phyloP scores from a whole-genome alignment of 2,797 vertebrate genomes.

The Sphenopsis melanotis region DNA sequence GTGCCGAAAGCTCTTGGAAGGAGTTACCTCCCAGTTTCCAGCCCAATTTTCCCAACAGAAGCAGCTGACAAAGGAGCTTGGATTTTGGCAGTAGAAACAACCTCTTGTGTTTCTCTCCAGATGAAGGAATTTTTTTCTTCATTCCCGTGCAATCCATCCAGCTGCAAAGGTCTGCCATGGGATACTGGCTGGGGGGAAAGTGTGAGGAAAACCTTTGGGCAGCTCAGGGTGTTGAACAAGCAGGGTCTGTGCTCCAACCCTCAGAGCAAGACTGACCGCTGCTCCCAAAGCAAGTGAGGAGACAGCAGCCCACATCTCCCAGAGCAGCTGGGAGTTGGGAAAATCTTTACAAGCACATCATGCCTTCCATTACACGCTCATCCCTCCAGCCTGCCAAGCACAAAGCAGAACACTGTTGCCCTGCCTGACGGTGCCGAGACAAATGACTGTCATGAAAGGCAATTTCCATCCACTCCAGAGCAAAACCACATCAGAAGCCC shows the following conservation, averaged over 20 bases:
- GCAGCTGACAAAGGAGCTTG: background rate
- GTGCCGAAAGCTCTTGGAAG: background rate
- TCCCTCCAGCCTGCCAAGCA: background rate
- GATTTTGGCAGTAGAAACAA: background rate
- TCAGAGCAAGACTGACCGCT: background rate
- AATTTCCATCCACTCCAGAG: background rate
- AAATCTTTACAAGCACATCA: background rate
- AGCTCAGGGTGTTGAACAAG: background rate
- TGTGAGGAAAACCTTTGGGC: accelerated
- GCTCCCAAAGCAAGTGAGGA: background rate
- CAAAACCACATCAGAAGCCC: constrained; percentile 14
- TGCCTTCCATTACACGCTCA: constrained; percentile 23
- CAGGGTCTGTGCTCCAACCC: background rate
- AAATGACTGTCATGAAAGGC: background rate
- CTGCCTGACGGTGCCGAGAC: background rate
- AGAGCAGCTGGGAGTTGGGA: background rate
- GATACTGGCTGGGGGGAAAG: background rate
- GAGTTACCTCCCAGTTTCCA: background rate
- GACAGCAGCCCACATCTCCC: background rate
- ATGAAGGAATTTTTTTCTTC: background rate
- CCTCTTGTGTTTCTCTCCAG: background rate
- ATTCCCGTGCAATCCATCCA: background rate
- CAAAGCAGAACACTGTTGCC: background rate
- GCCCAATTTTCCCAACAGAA: background rate
- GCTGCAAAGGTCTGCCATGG: background rate